phyloP scores from a whole-genome alignment of 2,888 invertebrate species.

The Lobophora halterata region DNA sequence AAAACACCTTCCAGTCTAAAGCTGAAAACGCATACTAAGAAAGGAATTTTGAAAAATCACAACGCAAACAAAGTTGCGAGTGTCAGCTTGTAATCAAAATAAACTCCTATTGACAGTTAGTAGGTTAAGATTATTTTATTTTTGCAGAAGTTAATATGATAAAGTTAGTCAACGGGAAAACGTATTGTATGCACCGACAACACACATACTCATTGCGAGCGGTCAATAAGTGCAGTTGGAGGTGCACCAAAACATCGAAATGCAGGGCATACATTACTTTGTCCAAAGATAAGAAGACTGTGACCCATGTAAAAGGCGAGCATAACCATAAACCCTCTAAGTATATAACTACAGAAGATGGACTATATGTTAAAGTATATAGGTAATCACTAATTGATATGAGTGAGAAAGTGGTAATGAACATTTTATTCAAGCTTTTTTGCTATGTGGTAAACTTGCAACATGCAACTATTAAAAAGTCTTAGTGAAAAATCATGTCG shows the following conservation, averaged over 20 bases:
- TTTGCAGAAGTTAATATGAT: background rate
- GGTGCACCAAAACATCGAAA: background rate
- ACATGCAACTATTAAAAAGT: no score
- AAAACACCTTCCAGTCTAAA: no score
- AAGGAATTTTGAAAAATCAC: no score
- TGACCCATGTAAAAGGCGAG: background rate
- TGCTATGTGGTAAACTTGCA: no score
- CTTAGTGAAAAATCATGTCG: no score
- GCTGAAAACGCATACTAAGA: no score
- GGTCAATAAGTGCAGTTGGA: background rate
- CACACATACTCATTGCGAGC: constrained; percentile 1
- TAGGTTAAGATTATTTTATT: no score
- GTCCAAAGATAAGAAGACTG: background rate
- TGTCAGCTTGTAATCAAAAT: no score
- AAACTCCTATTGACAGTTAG: no score
- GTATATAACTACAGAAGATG: background rate
- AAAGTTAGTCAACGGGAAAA: background rate
- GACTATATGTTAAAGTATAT: background rate
- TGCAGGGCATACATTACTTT: background rate
- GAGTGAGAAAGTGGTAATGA: no score
- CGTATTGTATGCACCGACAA: background rate
- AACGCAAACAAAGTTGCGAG: no score
- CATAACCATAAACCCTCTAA: background rate
- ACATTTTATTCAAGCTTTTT: no score
- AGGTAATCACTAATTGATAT: background rate